Evolutionary conservation across 2,113 vertebrate species (phyloP), one percentile per base, ranked within the genome.

Genomic region (Cololabis saira): DNA sequence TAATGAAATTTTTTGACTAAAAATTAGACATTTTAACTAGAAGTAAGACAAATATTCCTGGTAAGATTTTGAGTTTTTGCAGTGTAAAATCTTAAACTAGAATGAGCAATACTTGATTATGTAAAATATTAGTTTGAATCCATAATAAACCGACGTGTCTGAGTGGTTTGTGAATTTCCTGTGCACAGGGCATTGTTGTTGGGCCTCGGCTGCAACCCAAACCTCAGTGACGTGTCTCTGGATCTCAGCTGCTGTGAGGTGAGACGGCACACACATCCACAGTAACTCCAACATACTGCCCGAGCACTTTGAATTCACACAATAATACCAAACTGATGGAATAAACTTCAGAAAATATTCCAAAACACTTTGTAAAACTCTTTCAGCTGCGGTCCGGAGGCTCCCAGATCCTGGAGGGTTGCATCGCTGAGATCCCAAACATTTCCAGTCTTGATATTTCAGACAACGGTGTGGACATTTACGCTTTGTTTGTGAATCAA

Each of bases 181-280:
- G 80, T 77, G 85, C 78, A 49, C 92, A 99, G 97, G 88, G 94
- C 96, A 0, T 89, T 99, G 80, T 77, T 99, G 63, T 74, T 99
- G 90, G 97, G 98, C 54, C 93, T 99, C 81, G 95, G 97, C 88
- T 97, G 95, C 71, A 99, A 99, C 83, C 94, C 94, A 15, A 96
- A 93, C 90, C 88, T 99, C 82, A 95, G 96, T 52, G 95, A 97
- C 6, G 95, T 99, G 44, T 95, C 95, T 78, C 92, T 99, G 81
- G 97, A 99, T 79, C 95, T 99, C 81, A 99, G 97, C 93, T 91
- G 86, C 92, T 99, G 96, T 84, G 98, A 99, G 95, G 98, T 99
- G 93, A 56, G 40, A 0, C 24, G 24, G 5, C 24, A 5, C 24
- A 27, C 2, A 27, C 24, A 2, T 27, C 56, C 2, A 0, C 16